These are phyloP conservation scores for Centropus unirufus DNA, from an alignment of 2,113 vertebrate species.

Conservation along the genomic window DNA sequence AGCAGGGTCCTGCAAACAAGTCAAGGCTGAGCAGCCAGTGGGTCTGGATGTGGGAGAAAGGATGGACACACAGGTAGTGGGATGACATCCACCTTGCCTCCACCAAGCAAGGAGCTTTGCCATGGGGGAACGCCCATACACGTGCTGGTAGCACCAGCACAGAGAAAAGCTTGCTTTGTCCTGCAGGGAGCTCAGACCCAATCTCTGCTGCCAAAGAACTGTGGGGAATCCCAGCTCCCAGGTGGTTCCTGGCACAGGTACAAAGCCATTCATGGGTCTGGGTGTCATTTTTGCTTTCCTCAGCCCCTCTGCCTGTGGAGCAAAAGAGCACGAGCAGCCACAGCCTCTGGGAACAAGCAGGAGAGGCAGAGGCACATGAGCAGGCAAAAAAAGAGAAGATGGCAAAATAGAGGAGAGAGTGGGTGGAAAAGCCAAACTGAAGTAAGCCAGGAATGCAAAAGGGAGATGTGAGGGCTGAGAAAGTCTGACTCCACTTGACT, in stretches of 20 bases:
- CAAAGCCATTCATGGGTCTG: fast-evolving
- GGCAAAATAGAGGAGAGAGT: not conserved
- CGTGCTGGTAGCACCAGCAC: too few species aligned
- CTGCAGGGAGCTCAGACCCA: not conserved
- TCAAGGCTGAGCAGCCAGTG: not conserved
- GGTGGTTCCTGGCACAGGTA: not conserved
- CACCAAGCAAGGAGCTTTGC: not conserved
- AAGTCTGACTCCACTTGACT: not conserved
- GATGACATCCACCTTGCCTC: not conserved
- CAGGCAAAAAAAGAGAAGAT: not conserved
- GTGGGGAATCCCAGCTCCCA: not conserved
- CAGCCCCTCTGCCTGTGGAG: not conserved
- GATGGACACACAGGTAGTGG: not conserved
- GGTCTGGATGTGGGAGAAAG: not conserved
- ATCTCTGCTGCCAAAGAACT: not conserved
- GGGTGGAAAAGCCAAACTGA: not conserved
- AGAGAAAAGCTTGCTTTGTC: not conserved
- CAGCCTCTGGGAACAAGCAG: not conserved
- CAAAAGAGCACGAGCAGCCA: not conserved
- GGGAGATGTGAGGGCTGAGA: not conserved
- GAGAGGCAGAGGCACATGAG: not conserved
- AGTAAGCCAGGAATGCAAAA: not conserved
- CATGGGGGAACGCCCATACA: too few species aligned
- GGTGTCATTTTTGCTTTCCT: not conserved
- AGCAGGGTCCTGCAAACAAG: not conserved